Percentiles rank a stretch among this genome's conserved stretches.
Evolutionary conservation across 2,888 invertebrate genomes (phyloP).

Genomic region (Cephus sareptanus): DNA sequence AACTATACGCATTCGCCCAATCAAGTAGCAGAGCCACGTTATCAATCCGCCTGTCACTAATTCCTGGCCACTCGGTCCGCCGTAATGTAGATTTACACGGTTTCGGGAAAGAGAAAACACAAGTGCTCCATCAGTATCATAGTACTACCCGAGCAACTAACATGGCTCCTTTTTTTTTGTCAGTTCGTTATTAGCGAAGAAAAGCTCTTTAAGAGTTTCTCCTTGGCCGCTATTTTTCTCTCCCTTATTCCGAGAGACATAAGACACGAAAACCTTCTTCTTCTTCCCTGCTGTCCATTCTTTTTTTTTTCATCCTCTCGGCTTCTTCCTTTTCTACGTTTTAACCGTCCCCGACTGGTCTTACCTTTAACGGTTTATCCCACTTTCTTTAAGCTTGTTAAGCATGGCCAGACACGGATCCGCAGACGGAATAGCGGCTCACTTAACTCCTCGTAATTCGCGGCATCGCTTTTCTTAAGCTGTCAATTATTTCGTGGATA

Average conservation of each 20-base stretch:
- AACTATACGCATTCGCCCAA: background rate
- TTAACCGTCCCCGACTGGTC: background rate
- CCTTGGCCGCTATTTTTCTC: background rate
- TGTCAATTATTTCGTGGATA: background rate
- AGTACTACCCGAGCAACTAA: background rate
- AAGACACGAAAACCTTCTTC: background rate
- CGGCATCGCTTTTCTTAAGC: background rate
- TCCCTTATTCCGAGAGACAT: background rate
- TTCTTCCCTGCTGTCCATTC: background rate
- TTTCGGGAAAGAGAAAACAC: background rate
- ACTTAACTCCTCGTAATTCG: background rate
- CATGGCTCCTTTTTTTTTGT: background rate
- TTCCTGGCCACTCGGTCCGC: background rate
- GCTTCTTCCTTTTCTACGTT: background rate
- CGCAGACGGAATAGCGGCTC: background rate
- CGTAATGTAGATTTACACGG: background rate
- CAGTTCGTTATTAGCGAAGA: background rate
- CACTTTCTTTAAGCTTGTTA: background rate
- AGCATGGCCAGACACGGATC: background rate
- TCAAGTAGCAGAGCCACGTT: background rate
- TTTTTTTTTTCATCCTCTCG: background rate
- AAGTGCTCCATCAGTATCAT: background rate
- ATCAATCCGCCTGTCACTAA: background rate
- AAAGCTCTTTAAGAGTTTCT: background rate
- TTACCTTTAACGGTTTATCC: background rate